Base-by-base conservation (phyloP, 2,797 vertebrate genomes). In the Neopelma chrysocephalum region DNA sequence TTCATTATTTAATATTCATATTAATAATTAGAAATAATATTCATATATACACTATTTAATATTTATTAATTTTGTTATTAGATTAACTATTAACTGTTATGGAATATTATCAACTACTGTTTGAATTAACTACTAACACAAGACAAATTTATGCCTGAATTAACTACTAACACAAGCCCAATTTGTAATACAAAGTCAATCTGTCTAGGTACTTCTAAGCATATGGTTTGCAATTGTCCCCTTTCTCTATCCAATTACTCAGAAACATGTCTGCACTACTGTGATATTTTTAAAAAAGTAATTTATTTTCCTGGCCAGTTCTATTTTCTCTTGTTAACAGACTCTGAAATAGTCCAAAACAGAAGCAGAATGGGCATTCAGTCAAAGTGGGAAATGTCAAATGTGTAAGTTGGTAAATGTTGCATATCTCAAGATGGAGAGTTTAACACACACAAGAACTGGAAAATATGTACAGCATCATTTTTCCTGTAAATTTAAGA, bases 291-390 rank as follows among this genome's bases (percentile, higher is more conserved):
- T 87, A 21, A 38, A 91, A 89, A 95, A 88, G 57, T 68, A 73
- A 96, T 97, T 96, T 96, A 56, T 96, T 97, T 96, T 94, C 57
- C 57, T 90, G 77, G 72, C 47, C 94, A 94, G 68, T 73, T 93
- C 70, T 89, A 51, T 95, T 97, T 97, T 94, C 76, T 71, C 81
- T 75, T 89, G 50, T 94, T 97, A 97, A 96, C 79, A 90, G 85
- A 45, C 57, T 91, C 87, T 25, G 57, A 95, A 96, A 93, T 36
- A 92, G 81, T 66, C 70, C 83, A 77, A 73, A 86, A 65, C 73
- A 94, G 82, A 82, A 86, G 73, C 61, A 93, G 76, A 96, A 94
- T 79, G 76, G 90, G 36, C 80, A 94, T 82, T 94, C 84, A 79
- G 61, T 96, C 90, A 88, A 83, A 87, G 90, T 10, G 26, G 81